Percentiles rank a stretch among this genome's conserved stretches.
These are phyloP conservation scores for Phyto melanocephala DNA, from an alignment of 2,888 invertebrate species.

Conservation along the genomic window DNA sequence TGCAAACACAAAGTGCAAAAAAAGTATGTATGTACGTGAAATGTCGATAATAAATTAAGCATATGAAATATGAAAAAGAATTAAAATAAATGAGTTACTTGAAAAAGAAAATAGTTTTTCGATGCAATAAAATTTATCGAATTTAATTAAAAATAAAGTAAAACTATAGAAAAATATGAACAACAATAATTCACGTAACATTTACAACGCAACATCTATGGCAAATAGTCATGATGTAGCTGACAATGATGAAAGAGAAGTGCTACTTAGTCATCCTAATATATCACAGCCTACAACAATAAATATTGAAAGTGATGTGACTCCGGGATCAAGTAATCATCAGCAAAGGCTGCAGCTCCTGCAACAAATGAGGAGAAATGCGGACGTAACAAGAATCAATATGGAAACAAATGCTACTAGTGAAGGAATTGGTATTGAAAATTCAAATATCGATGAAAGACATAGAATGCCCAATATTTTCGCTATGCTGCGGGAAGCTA, in stretches of 20 bases:
- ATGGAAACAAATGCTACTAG: conserved; percentile 62
- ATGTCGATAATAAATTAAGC: conserved; percentile 41
- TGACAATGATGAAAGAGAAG: conserved; percentile 45
- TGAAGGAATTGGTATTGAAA: neutral
- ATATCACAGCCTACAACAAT: conserved; percentile 58
- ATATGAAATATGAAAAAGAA: no score
- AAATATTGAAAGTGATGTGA: conserved; percentile 64
- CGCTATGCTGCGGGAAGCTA: conserved; percentile 67
- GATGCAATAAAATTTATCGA: neutral
- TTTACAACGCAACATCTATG: conserved; percentile 29
- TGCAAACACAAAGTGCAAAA: conserved; percentile 32
- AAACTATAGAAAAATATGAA: conserved; percentile 34
- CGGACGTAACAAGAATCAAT: conserved; percentile 67
- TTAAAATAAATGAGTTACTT: no score
- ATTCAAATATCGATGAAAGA: conserved; percentile 44
- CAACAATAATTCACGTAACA: conserved; percentile 56
- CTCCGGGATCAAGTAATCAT: conserved; percentile 66
- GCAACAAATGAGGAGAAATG: conserved; percentile 33
- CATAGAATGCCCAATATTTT: conserved; percentile 68
- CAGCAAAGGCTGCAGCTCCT: conserved; percentile 32
- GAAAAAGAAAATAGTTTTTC: neutral
- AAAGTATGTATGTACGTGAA: no score
- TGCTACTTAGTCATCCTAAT: conserved; percentile 28
- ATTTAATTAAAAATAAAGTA: neutral
- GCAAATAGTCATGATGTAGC: neutral